Percentiles rank a stretch among this genome's conserved stretches.
Conservation (phyloP, 2,797 vertebrate genomes). For the Schizopygopsis malacanthus region DNA sequence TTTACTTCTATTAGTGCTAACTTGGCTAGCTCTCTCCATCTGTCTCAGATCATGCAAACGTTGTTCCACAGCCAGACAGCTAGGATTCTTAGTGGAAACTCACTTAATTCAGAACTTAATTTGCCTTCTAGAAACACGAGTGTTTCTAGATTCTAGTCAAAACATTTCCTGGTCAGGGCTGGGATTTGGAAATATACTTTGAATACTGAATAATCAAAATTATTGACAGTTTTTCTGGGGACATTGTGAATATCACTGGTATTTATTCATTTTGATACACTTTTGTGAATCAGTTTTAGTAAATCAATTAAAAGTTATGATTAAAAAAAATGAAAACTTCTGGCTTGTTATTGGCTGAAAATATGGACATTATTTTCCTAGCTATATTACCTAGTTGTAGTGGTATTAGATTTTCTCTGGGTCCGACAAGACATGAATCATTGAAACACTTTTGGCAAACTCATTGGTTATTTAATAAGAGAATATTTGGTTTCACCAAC, state of each 20-base stretch:
- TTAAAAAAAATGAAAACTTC: neutral
- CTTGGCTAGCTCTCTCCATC: slow-evolving; percentile 35
- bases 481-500: slow-evolving; percentile 66
- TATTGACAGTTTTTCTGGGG: neutral
- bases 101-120: neutral
- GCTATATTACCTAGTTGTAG: neutral
- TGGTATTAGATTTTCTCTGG: slow-evolving; percentile 55
- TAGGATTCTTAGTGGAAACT: slow-evolving; percentile 20
- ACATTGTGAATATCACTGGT: neutral
- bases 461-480: slow-evolving; percentile 75
- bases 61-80: slow-evolving; percentile 6
- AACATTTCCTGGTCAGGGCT: neutral
- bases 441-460: slow-evolving; percentile 67
- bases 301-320: neutral
- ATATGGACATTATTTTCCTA: neutral
- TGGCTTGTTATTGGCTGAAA: neutral
- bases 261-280: neutral
- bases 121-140: neutral
- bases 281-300: neutral
- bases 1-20: slow-evolving; percentile 46
- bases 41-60: slow-evolving; percentile 37
- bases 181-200: slow-evolving; percentile 2
- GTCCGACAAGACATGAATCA: slow-evolving; percentile 78
- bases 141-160: neutral
- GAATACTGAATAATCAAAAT: neutral